These are phyloP conservation scores for Drosophila buzzatii DNA, from an alignment of 2,888 invertebrate species.

Conservation along the genomic window DNA sequence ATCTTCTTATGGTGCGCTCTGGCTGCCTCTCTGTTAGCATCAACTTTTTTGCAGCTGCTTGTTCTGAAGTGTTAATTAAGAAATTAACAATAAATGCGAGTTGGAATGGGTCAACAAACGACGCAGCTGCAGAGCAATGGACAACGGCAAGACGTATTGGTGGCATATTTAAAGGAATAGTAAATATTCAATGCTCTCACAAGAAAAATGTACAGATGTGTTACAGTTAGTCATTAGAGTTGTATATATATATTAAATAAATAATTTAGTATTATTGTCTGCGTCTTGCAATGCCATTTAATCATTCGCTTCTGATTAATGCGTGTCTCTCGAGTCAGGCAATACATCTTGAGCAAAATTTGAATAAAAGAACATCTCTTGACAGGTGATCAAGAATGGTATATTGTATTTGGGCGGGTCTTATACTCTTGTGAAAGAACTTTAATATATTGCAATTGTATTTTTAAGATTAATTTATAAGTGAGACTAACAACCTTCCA, in stretches of 20 bases:
- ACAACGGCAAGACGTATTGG: not conserved
- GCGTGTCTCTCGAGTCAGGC: not conserved
- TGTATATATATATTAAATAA: not conserved
- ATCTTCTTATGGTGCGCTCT: slow-evolving; percentile 9
- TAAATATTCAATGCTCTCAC: slow-evolving; percentile 5
- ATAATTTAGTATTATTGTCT: not conserved
- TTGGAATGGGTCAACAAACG: slow-evolving; percentile 57
- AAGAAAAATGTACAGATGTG: no score
- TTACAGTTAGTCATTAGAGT: no score
- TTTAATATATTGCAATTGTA: no score
- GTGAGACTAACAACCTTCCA: no score
- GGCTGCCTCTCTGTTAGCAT: not conserved
- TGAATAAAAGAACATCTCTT: not conserved
- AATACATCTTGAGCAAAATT: not conserved
- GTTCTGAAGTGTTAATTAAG: slow-evolving; percentile 71
- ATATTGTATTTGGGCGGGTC: not conserved
- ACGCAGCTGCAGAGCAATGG: slow-evolving; percentile 28
- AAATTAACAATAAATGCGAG: slow-evolving; percentile 62
- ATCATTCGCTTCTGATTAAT: not conserved
- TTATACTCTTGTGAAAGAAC: not conserved
- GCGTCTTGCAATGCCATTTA: not conserved
- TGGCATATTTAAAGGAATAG: not conserved
- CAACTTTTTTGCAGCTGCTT: slow-evolving; percentile 26
- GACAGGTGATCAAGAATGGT: not conserved
- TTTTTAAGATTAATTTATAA: no score